Evolutionary conservation across 2,888 invertebrate genomes (phyloP), one percentile per base, ranked within the genome.

Genomic region (Rhaphigaster nebulosa): DNA sequence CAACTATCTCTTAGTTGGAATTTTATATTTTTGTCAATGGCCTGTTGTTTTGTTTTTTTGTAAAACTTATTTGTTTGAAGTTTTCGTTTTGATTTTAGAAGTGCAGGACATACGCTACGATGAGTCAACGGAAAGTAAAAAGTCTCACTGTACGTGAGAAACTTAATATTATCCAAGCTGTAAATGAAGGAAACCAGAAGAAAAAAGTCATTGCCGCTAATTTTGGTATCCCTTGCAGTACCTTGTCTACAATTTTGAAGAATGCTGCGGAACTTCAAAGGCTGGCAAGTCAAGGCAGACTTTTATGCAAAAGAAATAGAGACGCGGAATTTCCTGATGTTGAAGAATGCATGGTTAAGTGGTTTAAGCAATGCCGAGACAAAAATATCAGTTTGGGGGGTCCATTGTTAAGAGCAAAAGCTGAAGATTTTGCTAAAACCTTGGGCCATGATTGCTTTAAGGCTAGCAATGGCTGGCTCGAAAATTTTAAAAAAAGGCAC

Each of bases 391-490:
- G 70, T 70, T 70, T 70, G 70, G 29, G 29, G 15, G 70, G 70
- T n/a, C 70, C 70, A 70, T 29, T 70, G 29, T 29, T 70, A n/a
- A 70, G 70, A n/a, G 29, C n/a, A 70, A 70, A 70, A 29, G 70
- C 70, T n/a, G 70, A 23, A 34, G 15, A 70, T n/a, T 70, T 70
- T 70, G 70, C 70, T 34, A 70, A 29, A 70, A 10, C 29, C n/a
- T 34, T 70, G 70, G 70, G 70, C 12, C 70, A 70, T 70, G 70
- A 70, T 6, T 29, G 29, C 29, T 70, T 70, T 70, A 70, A 70
- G n/a, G 70, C 87, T 41, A 41, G 87, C n/a, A 87, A 87, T 87
- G 87, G 87, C 23, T 87, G 87, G 87, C 50, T 87, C 26, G 87
- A 87, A 50, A 50, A 50, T 50, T 87, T 87, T 87, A 87, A 87